Conservation (phyloP, 2,113 vertebrate species). For the Pangasianodon hypophthalmus region DNA sequence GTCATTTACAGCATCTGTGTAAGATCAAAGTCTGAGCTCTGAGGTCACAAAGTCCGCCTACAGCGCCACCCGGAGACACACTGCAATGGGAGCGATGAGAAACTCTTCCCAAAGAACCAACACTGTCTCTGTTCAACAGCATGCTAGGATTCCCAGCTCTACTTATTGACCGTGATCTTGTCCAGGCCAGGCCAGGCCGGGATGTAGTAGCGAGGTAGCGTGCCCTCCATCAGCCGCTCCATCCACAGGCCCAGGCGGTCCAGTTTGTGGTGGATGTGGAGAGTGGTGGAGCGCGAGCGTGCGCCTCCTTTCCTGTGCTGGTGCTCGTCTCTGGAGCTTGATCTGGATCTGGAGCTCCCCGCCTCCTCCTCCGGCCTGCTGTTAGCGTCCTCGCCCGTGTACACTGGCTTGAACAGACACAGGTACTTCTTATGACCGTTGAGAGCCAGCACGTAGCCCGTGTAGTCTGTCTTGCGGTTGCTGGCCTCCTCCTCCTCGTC, state of each 20-base stretch:
- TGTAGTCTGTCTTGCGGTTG: constrained; percentile 84
- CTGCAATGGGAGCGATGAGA: not conserved
- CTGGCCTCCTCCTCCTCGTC: constrained; percentile 84
- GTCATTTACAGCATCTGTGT: constrained; percentile 27
- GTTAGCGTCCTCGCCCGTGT: constrained; percentile 79
- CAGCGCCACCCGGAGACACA: not conserved
- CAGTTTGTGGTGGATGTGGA: constrained; percentile 87
- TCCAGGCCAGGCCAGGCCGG: constrained; percentile 90
- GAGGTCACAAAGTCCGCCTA: not conserved
- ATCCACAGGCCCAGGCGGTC: constrained; percentile 94
- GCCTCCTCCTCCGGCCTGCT: constrained; percentile 71
- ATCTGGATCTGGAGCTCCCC: constrained; percentile 56
- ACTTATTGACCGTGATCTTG: constrained; percentile 74
- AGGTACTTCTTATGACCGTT: constrained; percentile 97
- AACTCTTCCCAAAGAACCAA: not conserved
- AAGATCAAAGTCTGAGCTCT: not conserved
- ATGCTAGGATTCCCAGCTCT: constrained; percentile 36
- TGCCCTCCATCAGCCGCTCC: constrained; percentile 93
- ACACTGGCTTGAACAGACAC: constrained; percentile 92
- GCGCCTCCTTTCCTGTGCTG: constrained; percentile 62
- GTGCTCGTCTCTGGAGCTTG: constrained; percentile 66
- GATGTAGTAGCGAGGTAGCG: constrained; percentile 91
- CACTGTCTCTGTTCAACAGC: not conserved
- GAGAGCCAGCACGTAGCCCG: constrained; percentile 90
- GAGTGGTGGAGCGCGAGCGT: constrained; percentile 74